phyloP scores from a whole-genome alignment of 2,797 vertebrate species.

The Pseudochaenichthys georgianus region DNA sequence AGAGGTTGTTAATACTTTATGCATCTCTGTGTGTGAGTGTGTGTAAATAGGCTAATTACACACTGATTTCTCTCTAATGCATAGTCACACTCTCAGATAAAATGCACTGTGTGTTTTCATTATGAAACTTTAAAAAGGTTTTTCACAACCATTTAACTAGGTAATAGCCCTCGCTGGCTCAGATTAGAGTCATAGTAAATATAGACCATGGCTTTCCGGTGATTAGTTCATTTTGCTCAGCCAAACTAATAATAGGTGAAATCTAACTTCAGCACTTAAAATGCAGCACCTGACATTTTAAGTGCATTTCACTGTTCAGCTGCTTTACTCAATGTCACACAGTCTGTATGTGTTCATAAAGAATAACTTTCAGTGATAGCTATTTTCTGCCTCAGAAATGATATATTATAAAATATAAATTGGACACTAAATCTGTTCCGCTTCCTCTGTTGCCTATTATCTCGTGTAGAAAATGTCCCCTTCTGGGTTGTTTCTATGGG shows the following conservation, averaged over 20 bases:
- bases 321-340: not conserved
- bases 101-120: not conserved
- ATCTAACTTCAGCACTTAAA: not conserved
- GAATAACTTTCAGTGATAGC: too few species aligned
- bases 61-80: not conserved
- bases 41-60: not conserved
- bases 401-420: too few species aligned
- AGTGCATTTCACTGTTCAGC: not conserved
- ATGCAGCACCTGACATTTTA: not conserved
- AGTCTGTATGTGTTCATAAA: not conserved
- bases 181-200: not conserved
- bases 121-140: not conserved
- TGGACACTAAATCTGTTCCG: not conserved
- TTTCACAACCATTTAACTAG: not conserved
- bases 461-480: not conserved
- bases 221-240: not conserved
- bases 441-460: not conserved
- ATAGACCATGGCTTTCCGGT: not conserved
- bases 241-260: not conserved
- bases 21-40: not conserved
- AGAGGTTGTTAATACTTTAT: not conserved
- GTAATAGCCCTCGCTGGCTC: not conserved
- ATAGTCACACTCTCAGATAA: not conserved
- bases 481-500: slow-evolving; percentile 21
- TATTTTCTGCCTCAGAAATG: not conserved